Base-by-base conservation (phyloP, 2,113 vertebrate genomes). In the Falco punctatus region DNA sequence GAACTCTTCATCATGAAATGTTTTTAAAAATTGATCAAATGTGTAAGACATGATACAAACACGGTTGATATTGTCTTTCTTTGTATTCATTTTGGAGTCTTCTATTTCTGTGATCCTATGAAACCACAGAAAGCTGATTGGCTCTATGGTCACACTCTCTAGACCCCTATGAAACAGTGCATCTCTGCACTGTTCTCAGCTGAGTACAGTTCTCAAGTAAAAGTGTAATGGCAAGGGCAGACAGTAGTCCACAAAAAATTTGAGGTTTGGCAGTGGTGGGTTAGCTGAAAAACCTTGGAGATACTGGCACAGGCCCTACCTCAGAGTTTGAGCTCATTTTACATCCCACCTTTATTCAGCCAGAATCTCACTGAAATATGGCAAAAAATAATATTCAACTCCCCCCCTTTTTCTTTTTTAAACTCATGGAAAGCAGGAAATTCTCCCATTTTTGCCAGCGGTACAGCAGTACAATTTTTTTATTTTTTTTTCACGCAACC, bases 391-490 rank as follows among this genome's bases (percentile, higher is more conserved):
- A 22, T 2, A 27, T 3, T 35, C 32, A 17, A 38, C 22, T 13
- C 1, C 3, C 19, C 14, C 17, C 4, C 17, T 74, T 90, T 89
- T 59, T 27, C 30, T 80, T 87, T 77, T 69, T 94, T 62, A 59
- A 95, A 88, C 26, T 91, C 66, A 48, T 65, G 61, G 55, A 96
- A 95, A 94, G 51, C 5, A 51, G 74, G 81, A 91, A 79, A 51
- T 66, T 93, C 64, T 91, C 86, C 55, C 70, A 58, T 83, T 82
- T 96, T 95, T 97, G 89, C 80, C 89, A 97, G 33, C 0, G 0
- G 57, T 90, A 80, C 32, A 77, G 27, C 2, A 3, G 48, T 67
- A 74, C 49, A 48, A 32, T 44, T 59, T 81, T 79, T 3, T n/a
- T 12, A 19, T n/a, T 40, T 33, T 55, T 55, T 74, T 51, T 81